Evolutionary conservation across 2,797 vertebrate genomes (phyloP), one percentile per base, ranked within the genome.

Genomic region (Poeciliopsis presidionis): DNA sequence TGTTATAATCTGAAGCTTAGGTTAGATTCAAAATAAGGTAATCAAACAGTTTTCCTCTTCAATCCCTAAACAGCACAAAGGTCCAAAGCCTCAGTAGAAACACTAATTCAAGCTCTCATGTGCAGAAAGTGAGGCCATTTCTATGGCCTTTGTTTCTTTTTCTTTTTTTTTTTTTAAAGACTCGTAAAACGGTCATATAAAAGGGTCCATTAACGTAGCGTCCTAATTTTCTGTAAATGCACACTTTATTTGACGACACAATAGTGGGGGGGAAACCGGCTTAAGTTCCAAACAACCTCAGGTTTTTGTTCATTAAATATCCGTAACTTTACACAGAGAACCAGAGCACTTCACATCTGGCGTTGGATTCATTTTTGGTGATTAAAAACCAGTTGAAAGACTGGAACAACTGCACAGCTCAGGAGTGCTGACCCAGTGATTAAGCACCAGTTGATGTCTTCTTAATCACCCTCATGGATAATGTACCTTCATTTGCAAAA

Each of bases 391-490:
- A 61, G 57, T 14, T 30, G 12, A 8, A 51, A 25, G 20, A 53
- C 49, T 53, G 49, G 49, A 53, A 3, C 59, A 61, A 13, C 28
- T 33, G 28, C 7, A 16, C 28, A 16, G 57, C 20, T 13, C 33
- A n/a, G 59, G 2, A 8, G 46, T 5, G 20, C 33, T 67, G 18
- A 71, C 5, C 7, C 63, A 41, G 22, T 73, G 46, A 70, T 84
- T 18, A 65, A 67, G 65, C n/a, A 47, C 70, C 25, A 74, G 46
- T 45, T 53, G 12, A 79, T 79, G 39, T 8, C 3, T 69, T 78
- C 77, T 75, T 51, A 84, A 85, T 80, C 28, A 73, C 59, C 33
- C 49, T 28, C 12, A 39, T n/a, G 9, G 74, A 82, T 83, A 69
- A 81, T 74, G 72, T 25, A 36, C 43, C 14, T 71, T 12, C 2